A percentile compares a stretch with the other conserved stretches of the same genome.
Conservation (phyloP, 2,113 vertebrate genomes). For the Pogonocichla stellata region DNA sequence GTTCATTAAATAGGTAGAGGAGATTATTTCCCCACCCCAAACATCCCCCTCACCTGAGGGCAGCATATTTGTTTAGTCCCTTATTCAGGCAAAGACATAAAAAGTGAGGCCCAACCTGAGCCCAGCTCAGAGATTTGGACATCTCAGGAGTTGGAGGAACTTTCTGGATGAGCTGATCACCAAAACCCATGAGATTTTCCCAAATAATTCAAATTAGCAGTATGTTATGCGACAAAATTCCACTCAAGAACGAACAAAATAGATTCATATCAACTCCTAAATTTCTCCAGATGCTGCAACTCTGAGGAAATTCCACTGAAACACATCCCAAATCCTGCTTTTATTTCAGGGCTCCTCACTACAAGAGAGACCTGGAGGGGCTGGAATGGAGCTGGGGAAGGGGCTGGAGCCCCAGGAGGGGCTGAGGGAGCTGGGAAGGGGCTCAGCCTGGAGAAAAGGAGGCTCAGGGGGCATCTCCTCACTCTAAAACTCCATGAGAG, state of each 20-base stretch:
- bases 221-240: not conserved
- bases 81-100: not conserved
- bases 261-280: not conserved
- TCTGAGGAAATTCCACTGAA: not conserved
- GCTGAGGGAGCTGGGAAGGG: not conserved
- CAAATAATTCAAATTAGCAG: not conserved
- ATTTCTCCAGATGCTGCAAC: not conserved
- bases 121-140: not conserved
- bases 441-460: not conserved
- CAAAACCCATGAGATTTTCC: not conserved
- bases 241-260: not conserved
- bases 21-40: not conserved
- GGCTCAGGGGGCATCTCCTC: not conserved
- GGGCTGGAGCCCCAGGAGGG: not conserved
- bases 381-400: not conserved
- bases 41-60: rapidly evolving
- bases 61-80: not conserved
- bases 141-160: not conserved
- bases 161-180: not conserved
- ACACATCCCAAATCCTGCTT: not conserved
- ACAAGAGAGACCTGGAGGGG: not conserved
- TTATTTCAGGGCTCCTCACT: not conserved
- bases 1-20: not conserved
- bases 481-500: too few species aligned
- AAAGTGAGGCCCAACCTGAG: not conserved